Evolutionary conservation across 2,888 invertebrate species (phyloP).

Genomic region (Drosophila paranaensis): DNA sequence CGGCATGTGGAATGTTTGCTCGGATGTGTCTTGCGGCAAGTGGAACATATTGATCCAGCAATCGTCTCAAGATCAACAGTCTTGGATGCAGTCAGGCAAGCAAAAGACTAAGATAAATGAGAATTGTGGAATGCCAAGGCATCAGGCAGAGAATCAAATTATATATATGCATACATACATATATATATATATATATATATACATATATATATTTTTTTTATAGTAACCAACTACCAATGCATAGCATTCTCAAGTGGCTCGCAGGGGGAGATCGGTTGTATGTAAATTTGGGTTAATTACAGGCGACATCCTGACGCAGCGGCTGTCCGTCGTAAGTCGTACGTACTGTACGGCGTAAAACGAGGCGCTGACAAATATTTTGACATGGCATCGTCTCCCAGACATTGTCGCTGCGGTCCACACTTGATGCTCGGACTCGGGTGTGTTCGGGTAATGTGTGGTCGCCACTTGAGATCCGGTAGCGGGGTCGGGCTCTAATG

Average conservation of each 20-base stretch:
- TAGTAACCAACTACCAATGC: constrained; percentile 12
- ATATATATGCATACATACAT: not conserved
- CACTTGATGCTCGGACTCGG: constrained; percentile 49
- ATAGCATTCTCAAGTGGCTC: constrained; percentile 38
- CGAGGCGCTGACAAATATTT: constrained; percentile 76
- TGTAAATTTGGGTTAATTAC: constrained; percentile 52
- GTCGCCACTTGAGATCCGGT: constrained; percentile 60
- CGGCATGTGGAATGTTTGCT: constrained; percentile 7
- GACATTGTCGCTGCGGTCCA: constrained; percentile 46
- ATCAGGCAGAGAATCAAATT: not conserved
- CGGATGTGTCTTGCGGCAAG: not conserved
- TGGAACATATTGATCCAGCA: not conserved
- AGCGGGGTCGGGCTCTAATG: constrained; percentile 24
- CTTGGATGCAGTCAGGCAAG: not conserved
- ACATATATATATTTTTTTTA: not conserved
- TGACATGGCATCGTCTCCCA: constrained; percentile 66
- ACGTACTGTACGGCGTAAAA: constrained; percentile 42
- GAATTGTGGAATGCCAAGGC: not conserved
- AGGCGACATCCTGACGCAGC: constrained; percentile 71
- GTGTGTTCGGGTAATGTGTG: constrained; percentile 43
- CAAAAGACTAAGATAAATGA: constrained; percentile 1
- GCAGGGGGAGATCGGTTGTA: constrained; percentile 25
- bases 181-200: too few species aligned
- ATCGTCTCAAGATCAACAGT: not conserved
- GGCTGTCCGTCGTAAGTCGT: constrained; percentile 28